Conservation (phyloP, 2,888 invertebrate species). For the Drosophila formosana region DNA sequence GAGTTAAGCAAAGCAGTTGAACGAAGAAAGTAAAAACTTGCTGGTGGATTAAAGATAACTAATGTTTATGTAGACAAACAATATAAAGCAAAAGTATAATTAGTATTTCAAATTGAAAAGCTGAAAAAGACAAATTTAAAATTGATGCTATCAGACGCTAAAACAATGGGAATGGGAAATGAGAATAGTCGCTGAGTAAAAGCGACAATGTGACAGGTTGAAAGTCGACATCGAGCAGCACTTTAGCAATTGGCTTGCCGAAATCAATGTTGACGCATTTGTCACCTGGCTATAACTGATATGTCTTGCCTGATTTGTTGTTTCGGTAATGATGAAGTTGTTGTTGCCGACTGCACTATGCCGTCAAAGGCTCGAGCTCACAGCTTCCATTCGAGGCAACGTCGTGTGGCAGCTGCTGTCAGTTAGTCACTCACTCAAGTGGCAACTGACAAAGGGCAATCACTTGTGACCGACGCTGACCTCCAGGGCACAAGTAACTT, state of each 20-base stretch:
- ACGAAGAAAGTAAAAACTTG: too few species aligned
- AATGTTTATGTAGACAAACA: too few species aligned
- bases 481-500: constrained; percentile 10
- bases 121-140: too few species aligned
- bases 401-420: constrained; percentile 20
- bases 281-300: constrained; percentile 37
- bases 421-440: constrained; percentile 25
- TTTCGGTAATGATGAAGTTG: neutral
- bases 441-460: constrained; percentile 73
- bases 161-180: neutral
- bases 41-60: too few species aligned
- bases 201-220: neutral
- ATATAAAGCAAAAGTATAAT: too few species aligned
- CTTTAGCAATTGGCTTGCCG: too few species aligned
- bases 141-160: too few species aligned
- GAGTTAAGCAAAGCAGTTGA: too few species aligned
- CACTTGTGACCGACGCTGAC: constrained; percentile 61
- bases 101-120: too few species aligned
- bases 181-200: neutral
- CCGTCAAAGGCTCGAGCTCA: constrained; percentile 19
- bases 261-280: constrained; percentile 28
- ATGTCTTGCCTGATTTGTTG: constrained; percentile 12
- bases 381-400: constrained; percentile 8
- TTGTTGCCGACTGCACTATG: constrained; percentile 13
- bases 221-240: too few species aligned